phyloP scores from a whole-genome alignment of 2,797 vertebrate species.

The Petrocephalus schoutedeni region DNA sequence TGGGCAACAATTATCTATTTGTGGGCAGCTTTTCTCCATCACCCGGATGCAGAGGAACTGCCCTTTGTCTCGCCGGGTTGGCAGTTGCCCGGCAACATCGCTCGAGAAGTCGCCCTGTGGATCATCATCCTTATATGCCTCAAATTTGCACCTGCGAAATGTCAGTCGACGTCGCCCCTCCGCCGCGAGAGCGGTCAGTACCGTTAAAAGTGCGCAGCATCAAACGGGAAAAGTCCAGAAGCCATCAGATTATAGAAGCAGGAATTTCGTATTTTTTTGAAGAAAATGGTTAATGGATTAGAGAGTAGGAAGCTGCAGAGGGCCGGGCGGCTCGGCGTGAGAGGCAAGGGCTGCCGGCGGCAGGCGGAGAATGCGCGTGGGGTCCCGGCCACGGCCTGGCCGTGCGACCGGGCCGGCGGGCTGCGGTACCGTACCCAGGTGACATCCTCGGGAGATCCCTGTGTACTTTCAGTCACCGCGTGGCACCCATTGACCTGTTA shows the following conservation, averaged over 20 bases:
- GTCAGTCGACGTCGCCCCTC: conserved; percentile 36
- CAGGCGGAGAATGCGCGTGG: conserved; percentile 27
- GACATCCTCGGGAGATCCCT: conserved; percentile 62
- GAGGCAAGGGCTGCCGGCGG: conserved; percentile 29
- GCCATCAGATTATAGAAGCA: conserved; percentile 5
- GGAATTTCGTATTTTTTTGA: conserved; percentile 15
- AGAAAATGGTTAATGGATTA: conserved; percentile 51
- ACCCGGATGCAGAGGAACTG: neutral
- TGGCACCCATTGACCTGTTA: conserved; percentile 84
- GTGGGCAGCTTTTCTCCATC: neutral
- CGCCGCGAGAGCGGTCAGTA: neutral
- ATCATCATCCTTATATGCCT: neutral
- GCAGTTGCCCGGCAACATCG: neutral
- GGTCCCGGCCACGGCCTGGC: neutral
- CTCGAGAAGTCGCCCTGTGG: neutral
- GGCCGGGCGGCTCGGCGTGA: neutral
- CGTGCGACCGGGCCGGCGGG: neutral
- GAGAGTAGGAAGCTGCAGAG: conserved; percentile 24
- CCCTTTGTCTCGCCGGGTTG: neutral
- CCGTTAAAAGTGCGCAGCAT: conserved; percentile 10
- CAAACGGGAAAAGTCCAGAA: conserved; percentile 18
- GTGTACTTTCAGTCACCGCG: conserved; percentile 63
- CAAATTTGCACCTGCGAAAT: conserved; percentile 43
- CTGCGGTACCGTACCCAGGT: conserved; percentile 79
- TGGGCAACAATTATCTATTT: neutral